Evolutionary conservation across 2,797 vertebrate genomes (phyloP).

Genomic region (Phrynocephalus forsythii): DNA sequence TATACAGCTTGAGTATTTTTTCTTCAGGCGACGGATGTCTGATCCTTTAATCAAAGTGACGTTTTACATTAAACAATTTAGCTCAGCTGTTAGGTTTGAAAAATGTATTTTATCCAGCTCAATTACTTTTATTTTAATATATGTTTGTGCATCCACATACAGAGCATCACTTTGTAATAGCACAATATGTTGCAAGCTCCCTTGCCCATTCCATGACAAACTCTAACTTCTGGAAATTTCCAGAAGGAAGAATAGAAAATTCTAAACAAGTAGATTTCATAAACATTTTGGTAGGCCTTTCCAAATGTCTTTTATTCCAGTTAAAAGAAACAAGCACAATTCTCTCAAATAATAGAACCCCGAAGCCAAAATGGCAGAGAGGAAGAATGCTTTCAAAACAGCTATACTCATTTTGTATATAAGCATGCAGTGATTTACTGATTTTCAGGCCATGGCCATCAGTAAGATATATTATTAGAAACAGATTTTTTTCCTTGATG

Average conservation of each 20-base stretch:
- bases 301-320: neutral
- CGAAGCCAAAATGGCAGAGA: neutral
- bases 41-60: conserved; percentile 46
- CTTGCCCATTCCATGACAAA: conserved; percentile 31
- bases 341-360: neutral
- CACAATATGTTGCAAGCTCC: conserved; percentile 23
- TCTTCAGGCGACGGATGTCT: conserved; percentile 42
- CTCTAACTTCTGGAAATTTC: conserved; percentile 42
- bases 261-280: conserved; percentile 15
- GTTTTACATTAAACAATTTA: conserved; percentile 55
- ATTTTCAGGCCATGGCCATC: conserved; percentile 33
- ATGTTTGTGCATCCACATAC: neutral
- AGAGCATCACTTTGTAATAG: conserved; percentile 32
- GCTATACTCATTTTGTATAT: neutral
- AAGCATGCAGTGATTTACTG: neutral
- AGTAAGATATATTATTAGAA: neutral
- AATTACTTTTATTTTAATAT: conserved; percentile 54
- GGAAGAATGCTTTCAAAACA: neutral
- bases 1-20: conserved; percentile 22
- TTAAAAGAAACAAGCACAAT: neutral
- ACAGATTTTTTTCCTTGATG: neutral
- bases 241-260: conserved; percentile 37
- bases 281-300: neutral
- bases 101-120: conserved; percentile 57
- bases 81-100: conserved; percentile 47